phyloP scores from a whole-genome alignment of 2,113 vertebrate species.

The Eupsittula cactorum region DNA sequence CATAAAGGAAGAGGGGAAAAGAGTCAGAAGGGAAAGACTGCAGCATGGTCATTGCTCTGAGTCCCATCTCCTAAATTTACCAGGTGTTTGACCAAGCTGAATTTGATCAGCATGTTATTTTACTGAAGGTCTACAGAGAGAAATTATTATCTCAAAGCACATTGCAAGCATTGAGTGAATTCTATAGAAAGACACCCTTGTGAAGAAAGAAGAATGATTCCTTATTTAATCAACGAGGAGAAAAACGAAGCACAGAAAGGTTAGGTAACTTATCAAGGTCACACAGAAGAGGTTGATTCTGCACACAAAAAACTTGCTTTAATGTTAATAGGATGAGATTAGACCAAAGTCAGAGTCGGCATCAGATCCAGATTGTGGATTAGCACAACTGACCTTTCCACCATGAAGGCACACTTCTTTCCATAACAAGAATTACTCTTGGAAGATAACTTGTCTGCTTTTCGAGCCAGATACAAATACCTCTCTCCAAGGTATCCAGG shows the following conservation, averaged over 20 bases:
- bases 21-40: background rate
- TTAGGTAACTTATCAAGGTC: constrained; percentile 30
- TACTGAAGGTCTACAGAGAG: background rate
- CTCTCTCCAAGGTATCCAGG: background rate
- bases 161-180: background rate
- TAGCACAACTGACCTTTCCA: background rate
- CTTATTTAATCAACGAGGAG: background rate
- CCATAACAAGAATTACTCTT: background rate
- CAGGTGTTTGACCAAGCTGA: background rate
- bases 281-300: background rate
- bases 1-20: background rate
- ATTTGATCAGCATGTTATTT: background rate
- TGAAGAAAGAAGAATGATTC: background rate
- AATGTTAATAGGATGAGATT: background rate
- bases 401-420: background rate
- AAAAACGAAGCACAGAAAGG: background rate
- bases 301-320: background rate
- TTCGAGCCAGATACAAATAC: background rate
- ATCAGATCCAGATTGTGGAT: background rate
- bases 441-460: background rate
- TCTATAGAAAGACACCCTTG: background rate
- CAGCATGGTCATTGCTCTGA: background rate
- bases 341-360: background rate
- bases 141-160: background rate
- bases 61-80: background rate